phyloP scores from a whole-genome alignment of 30 jellyfish, hydroid and myxozoan species.

The Aurelia coerulea region DNA sequence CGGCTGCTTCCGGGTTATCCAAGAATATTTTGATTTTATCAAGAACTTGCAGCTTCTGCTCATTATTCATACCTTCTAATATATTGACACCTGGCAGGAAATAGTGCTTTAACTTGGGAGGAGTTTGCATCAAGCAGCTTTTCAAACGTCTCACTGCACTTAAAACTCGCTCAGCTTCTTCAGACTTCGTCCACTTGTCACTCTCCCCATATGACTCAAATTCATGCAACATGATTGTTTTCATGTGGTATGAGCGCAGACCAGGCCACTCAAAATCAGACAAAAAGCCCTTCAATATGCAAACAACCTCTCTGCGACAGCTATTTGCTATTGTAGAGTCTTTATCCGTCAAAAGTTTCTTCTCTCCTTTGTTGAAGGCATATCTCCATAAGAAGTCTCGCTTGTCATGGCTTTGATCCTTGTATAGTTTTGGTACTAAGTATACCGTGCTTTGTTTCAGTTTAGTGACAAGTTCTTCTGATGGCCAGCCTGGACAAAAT shows the following conservation, averaged over 20 bases:
- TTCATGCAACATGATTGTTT: constrained; percentile 60
- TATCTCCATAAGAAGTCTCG: constrained; percentile 57
- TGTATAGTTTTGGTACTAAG: constrained; percentile 58
- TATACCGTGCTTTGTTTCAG: constrained; percentile 47
- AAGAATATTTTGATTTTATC: constrained; percentile 9
- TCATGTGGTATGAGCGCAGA: constrained; percentile 71
- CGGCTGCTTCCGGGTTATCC: constrained; percentile 12
- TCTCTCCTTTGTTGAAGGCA: constrained; percentile 61
- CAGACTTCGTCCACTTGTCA: constrained; percentile 40
- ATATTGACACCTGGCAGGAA: constrained; percentile 27
- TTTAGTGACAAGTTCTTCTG: constrained; percentile 31
- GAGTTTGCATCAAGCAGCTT: neutral
- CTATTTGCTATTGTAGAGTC: constrained; percentile 19
- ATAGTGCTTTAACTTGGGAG: constrained; percentile 26
- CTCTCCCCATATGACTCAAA: constrained; percentile 43
- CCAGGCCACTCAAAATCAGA: constrained; percentile 52
- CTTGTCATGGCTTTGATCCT: constrained; percentile 7
- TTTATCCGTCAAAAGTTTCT: constrained; percentile 40
- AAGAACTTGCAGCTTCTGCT: constrained; percentile 4
- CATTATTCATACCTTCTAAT: constrained; percentile 28
- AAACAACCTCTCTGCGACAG: constrained; percentile 60
- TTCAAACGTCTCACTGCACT: constrained; percentile 30
- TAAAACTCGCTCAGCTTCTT: constrained; percentile 18
- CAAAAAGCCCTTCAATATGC: constrained; percentile 61
- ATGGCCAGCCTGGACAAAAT: constrained; percentile 55